Conservation (phyloP, 1,140 invertebrate genomes). For the Aphaenogaster ashmeadi region DNA sequence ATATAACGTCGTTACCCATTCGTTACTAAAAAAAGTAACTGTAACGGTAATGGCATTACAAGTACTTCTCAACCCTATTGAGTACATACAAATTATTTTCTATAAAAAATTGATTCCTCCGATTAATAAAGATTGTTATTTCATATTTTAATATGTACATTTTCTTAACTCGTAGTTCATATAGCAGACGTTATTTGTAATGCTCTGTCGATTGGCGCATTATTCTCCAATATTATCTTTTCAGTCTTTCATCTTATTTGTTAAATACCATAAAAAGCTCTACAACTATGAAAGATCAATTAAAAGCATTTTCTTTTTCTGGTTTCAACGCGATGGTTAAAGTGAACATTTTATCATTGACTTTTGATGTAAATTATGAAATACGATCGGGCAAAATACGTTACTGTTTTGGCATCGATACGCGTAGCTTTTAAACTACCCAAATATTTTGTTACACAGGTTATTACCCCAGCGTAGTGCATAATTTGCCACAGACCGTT, state of each 20-base stretch:
- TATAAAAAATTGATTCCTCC: too few species aligned
- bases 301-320: not conserved
- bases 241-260: not conserved
- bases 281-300: not conserved
- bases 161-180: not conserved
- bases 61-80: too few species aligned
- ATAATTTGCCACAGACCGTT: conserved; percentile 41
- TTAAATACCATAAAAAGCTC: not conserved
- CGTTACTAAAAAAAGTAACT: too few species aligned
- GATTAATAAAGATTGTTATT: too few species aligned
- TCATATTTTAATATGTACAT: not conserved
- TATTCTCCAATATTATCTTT: not conserved
- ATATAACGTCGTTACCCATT: too few species aligned
- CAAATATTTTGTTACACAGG: conserved; percentile 37
- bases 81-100: too few species aligned
- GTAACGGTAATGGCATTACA: too few species aligned
- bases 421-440: not conserved
- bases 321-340: not conserved
- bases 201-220: not conserved
- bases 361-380: conserved; percentile 15
- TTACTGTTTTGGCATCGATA: conserved; percentile 2
- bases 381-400: not conserved
- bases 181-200: not conserved
- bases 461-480: not conserved
- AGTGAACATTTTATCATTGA: not conserved